Evolutionary conservation across 2,888 invertebrate species (phyloP).

Genomic region (Lapara coniferarum): DNA sequence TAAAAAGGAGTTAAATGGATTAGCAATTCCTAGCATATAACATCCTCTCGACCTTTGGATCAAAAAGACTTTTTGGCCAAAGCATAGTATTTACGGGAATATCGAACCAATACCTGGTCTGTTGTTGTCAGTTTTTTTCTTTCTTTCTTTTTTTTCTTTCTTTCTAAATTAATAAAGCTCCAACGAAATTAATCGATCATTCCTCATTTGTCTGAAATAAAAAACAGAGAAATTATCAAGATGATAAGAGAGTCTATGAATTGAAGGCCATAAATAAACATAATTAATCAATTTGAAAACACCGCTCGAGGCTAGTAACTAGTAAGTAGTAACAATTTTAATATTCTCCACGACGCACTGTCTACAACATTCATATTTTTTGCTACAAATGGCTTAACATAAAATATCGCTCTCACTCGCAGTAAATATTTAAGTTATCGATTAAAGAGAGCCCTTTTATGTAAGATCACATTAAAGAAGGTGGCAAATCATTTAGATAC

Average conservation of each 20-base stretch:
- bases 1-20: no score
- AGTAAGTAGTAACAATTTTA: conserved; percentile 1
- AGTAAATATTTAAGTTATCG: conserved; percentile 21
- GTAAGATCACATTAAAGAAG: conserved; percentile 27
- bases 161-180: background rate
- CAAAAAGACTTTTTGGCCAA: no score
- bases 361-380: conserved; percentile 19
- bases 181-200: background rate
- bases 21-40: no score
- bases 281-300: conserved; percentile 21
- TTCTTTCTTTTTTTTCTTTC: no score
- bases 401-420: conserved; percentile 8
- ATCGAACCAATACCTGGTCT: no score
- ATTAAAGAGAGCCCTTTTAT: conserved; percentile 20
- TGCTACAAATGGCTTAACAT: conserved; percentile 7
- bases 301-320: conserved; percentile 6
- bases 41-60: no score
- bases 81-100: no score
- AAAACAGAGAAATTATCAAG: background rate
- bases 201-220: background rate
- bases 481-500: conserved; percentile 40
- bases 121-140: no score
- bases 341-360: conserved; percentile 11
- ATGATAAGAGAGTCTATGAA: background rate
- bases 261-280: background rate